phyloP scores from a whole-genome alignment of 2,797 vertebrate species.

The Rhadinocentrus ornatus region DNA sequence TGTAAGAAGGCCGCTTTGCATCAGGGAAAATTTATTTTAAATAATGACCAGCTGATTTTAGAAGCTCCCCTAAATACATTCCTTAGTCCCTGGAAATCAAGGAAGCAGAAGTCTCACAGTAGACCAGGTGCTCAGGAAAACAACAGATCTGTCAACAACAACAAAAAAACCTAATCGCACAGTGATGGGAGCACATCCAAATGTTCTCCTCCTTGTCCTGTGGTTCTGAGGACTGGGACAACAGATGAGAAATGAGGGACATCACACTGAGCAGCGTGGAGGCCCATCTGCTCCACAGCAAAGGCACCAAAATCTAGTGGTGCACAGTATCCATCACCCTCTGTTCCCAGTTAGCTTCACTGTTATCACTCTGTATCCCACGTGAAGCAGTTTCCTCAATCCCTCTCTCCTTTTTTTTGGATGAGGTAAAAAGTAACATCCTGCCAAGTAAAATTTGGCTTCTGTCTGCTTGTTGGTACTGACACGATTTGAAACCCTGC shows the following conservation, averaged over 20 bases:
- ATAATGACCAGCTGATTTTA: not conserved
- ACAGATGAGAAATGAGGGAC: conserved; percentile 64
- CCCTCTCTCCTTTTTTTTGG: conserved; percentile 23
- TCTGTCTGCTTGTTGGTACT: conserved; percentile 49
- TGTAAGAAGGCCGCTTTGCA: not conserved
- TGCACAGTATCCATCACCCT: conserved; percentile 56
- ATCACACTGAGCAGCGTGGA: conserved; percentile 56
- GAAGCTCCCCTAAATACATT: conserved; percentile 13
- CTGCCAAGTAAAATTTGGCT: conserved; percentile 70
- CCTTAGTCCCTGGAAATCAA: conserved; percentile 37
- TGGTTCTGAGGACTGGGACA: conserved; percentile 40
- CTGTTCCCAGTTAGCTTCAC: conserved; percentile 52
- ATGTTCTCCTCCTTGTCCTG: conserved; percentile 55
- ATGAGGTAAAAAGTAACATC: conserved; percentile 38
- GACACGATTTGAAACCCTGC: conserved; percentile 41
- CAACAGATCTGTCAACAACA: conserved; percentile 49
- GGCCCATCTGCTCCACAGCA: conserved; percentile 71
- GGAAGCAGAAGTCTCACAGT: conserved; percentile 35
- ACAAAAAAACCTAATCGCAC: conserved; percentile 29
- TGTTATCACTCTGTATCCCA: conserved; percentile 52
- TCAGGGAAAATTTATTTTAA: not conserved
- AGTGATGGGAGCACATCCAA: conserved; percentile 46
- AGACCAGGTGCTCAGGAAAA: conserved; percentile 40
- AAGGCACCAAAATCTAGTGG: conserved; percentile 34
- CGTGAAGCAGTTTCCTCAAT: conserved; percentile 28